Evolutionary conservation across 2,113 vertebrate genomes (phyloP).

Genomic region (Epinephelus moara): DNA sequence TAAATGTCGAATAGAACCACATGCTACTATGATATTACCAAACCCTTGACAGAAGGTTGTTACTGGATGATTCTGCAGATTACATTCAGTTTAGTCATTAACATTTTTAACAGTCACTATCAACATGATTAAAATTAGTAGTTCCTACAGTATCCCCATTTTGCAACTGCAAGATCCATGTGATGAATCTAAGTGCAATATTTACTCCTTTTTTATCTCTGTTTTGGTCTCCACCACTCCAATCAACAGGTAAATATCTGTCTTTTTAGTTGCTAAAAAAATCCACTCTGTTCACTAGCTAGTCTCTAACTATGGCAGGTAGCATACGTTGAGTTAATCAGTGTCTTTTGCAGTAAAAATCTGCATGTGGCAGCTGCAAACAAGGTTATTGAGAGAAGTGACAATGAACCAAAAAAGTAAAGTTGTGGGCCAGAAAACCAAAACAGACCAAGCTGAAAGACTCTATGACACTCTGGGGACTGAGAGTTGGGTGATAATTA

Average conservation of each 20-base stretch:
- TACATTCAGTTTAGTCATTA: not conserved
- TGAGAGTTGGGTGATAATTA: not conserved
- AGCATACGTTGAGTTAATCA: not conserved
- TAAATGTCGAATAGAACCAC: not conserved
- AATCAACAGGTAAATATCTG: not conserved
- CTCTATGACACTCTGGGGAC: too few relatives aligned
- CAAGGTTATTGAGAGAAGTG: too few relatives aligned
- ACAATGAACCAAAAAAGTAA: too few relatives aligned
- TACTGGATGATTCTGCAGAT: slow-evolving; percentile 2
- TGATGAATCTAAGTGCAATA: not conserved
- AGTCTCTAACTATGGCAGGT: too few relatives aligned
- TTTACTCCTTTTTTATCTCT: not conserved
- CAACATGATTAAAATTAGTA: not conserved
- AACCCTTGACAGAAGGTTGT: not conserved
- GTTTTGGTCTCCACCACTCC: not conserved
- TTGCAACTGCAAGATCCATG: not conserved
- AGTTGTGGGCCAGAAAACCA: too few relatives aligned
- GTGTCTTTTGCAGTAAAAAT: not conserved
- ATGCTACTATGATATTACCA: not conserved
- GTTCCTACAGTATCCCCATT: not conserved
- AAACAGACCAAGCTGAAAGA: too few relatives aligned
- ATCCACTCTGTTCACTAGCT: too few relatives aligned
- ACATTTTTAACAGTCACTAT: not conserved
- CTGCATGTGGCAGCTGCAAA: not conserved
- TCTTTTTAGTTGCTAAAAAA: not conserved